Evolutionary conservation across 2,113 vertebrate genomes (phyloP).

Genomic region (Rousettus leschenaultii): DNA sequence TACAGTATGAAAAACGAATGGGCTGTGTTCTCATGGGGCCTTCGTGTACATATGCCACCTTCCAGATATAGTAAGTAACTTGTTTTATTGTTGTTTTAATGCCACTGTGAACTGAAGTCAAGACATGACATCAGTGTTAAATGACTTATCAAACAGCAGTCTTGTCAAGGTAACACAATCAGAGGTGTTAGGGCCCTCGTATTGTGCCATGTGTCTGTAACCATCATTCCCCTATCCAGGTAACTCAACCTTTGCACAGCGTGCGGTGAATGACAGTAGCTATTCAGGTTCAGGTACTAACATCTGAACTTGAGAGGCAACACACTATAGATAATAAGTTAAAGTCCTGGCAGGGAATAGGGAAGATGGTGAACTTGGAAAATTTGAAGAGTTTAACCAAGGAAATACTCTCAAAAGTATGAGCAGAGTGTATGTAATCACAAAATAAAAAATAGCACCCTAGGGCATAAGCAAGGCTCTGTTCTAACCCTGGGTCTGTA

Average conservation of each 20-base stretch:
- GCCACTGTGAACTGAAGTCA: background rate
- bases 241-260: background rate
- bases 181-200: background rate
- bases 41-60: conserved; percentile 93
- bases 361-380: background rate
- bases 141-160: background rate
- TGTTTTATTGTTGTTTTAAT: background rate
- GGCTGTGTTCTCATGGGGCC: conserved; percentile 94
- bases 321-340: background rate
- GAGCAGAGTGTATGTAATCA: background rate
- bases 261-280: background rate
- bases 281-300: background rate
- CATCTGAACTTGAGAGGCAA: background rate
- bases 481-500: background rate
- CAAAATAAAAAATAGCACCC: background rate
- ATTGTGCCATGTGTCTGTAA: background rate
- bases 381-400: background rate
- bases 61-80: conserved; percentile 94
- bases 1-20: conserved; percentile 76
- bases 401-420: background rate
- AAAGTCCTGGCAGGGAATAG: background rate
- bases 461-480: too few relatives aligned
- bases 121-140: background rate
- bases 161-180: background rate
- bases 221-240: background rate